phyloP scores from a whole-genome alignment of 2,113 vertebrate species.

The Rhinoderma darwinii region DNA sequence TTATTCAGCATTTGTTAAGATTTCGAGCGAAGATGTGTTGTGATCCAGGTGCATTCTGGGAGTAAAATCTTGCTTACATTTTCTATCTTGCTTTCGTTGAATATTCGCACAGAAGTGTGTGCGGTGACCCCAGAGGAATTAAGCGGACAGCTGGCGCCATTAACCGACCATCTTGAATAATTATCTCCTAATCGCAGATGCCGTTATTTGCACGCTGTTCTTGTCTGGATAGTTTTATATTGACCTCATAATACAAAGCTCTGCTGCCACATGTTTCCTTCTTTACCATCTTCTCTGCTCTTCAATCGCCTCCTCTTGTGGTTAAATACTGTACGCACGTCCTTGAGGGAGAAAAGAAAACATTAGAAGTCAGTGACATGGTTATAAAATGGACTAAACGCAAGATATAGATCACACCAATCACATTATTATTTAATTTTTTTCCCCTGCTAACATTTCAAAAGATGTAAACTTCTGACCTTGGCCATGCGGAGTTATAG shows the following conservation, averaged over 20 bases:
- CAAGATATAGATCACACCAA: neutral
- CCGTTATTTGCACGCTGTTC: slow-evolving; percentile 12
- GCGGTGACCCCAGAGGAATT: slow-evolving; percentile 35
- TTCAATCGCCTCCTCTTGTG: neutral
- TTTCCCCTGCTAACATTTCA: no score
- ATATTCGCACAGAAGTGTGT: slow-evolving; percentile 11
- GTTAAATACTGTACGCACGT: slow-evolving; percentile 2
- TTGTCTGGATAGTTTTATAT: slow-evolving; percentile 28
- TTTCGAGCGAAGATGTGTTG: slow-evolving; percentile 15
- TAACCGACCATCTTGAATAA: slow-evolving; percentile 36
- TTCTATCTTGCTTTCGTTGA: neutral
- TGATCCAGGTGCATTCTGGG: slow-evolving; percentile 19
- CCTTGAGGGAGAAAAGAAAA: slow-evolving; percentile 13
- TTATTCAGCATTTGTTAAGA: slow-evolving; percentile 17
- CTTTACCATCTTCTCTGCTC: neutral
- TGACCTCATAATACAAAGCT: slow-evolving; percentile 13
- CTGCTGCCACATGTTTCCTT: neutral
- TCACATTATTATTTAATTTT: neutral
- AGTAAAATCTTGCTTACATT: slow-evolving; percentile 11
- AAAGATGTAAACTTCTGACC: no score
- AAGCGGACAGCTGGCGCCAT: slow-evolving; percentile 45
- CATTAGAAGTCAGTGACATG: neutral
- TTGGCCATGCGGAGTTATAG: no score
- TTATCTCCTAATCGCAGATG: slow-evolving; percentile 19
- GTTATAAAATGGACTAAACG: neutral